Evolutionary conservation across 2,797 vertebrate species (phyloP), one percentile per base, ranked within the genome.

Genomic region (Varecia variegata): DNA sequence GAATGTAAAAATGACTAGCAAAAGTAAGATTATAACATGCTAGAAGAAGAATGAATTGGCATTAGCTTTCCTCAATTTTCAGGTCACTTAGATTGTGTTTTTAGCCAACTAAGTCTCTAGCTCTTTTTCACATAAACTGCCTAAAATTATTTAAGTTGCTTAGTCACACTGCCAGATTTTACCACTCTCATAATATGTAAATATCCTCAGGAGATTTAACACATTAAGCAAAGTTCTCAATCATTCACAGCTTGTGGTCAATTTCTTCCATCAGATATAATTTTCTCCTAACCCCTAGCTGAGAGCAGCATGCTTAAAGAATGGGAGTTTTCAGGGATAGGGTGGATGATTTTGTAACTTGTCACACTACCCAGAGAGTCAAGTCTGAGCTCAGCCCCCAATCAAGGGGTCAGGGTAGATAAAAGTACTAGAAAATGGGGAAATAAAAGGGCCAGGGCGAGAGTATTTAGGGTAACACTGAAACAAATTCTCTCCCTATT

Each of bases 211-310:
- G 93, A 96, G 88, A 88, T 88, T 92, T 82, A 65, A 81, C 82
- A 71, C 77, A 71, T 82, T 95, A 90, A 90, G 54, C 20, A 52
- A 82, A 30, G 35, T 85, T 83, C 88, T 93, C 94, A 94, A 21
- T 96, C 88, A 95, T 62, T 95, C 94, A 86, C 95, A 95, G 95
- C 82, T 93, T 97, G 95, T 86, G 84, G 82, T 94, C 92, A 83
- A 85, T 95, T 95, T 95, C 77, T 86, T 93, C 68, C 81, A 65
- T 93, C 93, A 82, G 62, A 89, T 71, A 73, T 38, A 77, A 90
- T 96, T 85, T 95, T 87, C 73, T 87, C 35, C 90, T 79, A 74
- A 95, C 38, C 30, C 27, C 94, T n/a, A 47, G 65, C 93, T 82
- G 77, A 90, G 43, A 95, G 10, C 35, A 86, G 43, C 30, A 10